Percentiles rank a stretch among this genome's conserved stretches.
Evolutionary conservation across 2,888 invertebrate species (phyloP).

Genomic region (Melolontha melolontha): DNA sequence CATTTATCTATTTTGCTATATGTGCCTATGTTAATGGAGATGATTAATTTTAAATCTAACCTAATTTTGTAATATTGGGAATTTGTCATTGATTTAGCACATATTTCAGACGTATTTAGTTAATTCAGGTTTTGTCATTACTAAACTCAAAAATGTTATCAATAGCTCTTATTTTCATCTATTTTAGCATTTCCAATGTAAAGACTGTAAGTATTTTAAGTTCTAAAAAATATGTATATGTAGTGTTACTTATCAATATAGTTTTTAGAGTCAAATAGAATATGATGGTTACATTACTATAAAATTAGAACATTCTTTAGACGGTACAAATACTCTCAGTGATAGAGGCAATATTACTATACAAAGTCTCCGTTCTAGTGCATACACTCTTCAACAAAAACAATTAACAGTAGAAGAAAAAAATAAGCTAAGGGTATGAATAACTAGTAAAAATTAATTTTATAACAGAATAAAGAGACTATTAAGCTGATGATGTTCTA

Average conservation of each 20-base stretch:
- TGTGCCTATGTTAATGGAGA: too few relatives aligned
- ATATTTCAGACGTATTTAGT: too few relatives aligned
- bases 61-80: neutral
- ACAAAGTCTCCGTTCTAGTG: constrained; percentile 77
- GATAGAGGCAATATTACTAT: constrained; percentile 78
- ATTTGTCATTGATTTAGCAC: too few relatives aligned
- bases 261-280: constrained; percentile 72
- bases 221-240: neutral
- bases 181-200: constrained; percentile 2
- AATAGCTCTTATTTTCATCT: neutral
- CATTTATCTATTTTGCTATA: too few relatives aligned
- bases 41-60: neutral
- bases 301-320: constrained; percentile 77
- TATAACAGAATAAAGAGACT: too few relatives aligned
- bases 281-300: constrained; percentile 82
- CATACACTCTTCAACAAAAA: constrained; percentile 73
- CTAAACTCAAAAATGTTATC: neutral
- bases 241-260: constrained; percentile 8
- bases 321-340: constrained; percentile 69
- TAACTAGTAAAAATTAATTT: constrained; percentile 8
- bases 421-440: constrained; percentile 69
- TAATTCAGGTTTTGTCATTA: too few relatives aligned
- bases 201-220: constrained; percentile 28
- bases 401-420: constrained; percentile 70
- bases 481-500: constrained; percentile 1